Base-by-base conservation (phyloP, 2,888 invertebrate genomes). In the Folsomia manolachei region DNA sequence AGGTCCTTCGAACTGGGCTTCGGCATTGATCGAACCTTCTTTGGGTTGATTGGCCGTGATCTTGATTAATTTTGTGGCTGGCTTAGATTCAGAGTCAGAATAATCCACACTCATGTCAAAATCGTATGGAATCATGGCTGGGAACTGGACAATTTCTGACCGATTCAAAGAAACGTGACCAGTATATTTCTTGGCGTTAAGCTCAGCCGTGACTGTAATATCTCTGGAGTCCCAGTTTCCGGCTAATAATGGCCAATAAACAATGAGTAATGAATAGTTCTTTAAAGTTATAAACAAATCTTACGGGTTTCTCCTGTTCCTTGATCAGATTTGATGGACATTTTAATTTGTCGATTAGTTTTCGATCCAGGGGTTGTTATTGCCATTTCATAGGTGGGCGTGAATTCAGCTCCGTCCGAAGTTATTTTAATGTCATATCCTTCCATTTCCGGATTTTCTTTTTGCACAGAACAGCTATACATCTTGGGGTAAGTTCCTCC, bases 401-500 rank as follows among this genome's bases (percentile, higher is more conserved):
- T 39, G 14, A 39, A 39, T 21, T 56, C 11, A n/a, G 56, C 56
- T 56, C 56, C 56, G n/a, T 56, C 56, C n/a, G 56, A 18, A 19
- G 18, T 56, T 14, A 56, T 18, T 56, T 56, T 56, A n/a, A 56
- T 56, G 19, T 56, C 56, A 56, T 14, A 56, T 56, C 56, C 56
- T 56, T 56, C 56, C 56, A 56, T 56, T 56, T 56, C 56, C 4
- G 56, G 11, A 56, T 56, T 56, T 56, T 56, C 56, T n/a, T 56
- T 56, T 56, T 56, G 11, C 7, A 56, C 4, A 14, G 56, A 56
- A 56, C 21, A 19, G 7, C 11, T 14, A 18, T 14, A 39, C 4
- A 39, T 4, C 39, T 39, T 39, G 39, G 39, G 39, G 14, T 9
- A 39, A 39, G 4, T 39, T 4, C 7, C 7, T 39, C 39, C 39